Conservation (phyloP, 2,797 vertebrate genomes). For the Acanthurus leucopareius region DNA sequence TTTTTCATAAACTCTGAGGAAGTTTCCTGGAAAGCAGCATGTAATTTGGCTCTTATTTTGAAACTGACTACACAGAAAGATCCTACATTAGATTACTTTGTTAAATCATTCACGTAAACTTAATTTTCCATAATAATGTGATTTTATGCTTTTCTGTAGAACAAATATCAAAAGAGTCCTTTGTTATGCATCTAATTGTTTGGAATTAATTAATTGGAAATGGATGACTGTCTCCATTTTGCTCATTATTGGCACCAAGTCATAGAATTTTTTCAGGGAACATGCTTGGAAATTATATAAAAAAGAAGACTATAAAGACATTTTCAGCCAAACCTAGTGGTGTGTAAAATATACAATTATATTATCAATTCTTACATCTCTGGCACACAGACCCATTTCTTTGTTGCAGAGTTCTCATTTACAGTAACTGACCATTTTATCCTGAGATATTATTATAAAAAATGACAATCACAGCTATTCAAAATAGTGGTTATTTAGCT, state of each 20-base stretch:
- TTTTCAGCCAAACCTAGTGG: fast-evolving
- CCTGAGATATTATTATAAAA: not conserved
- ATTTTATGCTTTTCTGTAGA: not conserved
- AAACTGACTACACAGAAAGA: not conserved
- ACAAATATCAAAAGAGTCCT: not conserved
- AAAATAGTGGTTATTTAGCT: not conserved
- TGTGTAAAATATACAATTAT: not conserved
- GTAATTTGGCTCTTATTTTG: not conserved
- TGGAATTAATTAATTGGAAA: not conserved
- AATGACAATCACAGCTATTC: not conserved
- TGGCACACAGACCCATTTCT: not conserved
- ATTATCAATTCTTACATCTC: not conserved
- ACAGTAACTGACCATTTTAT: not conserved
- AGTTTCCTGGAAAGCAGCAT: not conserved
- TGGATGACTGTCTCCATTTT: not conserved
- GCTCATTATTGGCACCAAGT: not conserved
- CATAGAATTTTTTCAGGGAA: not conserved
- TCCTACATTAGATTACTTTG: not conserved
- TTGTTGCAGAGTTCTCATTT: not conserved
- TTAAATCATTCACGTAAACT: not conserved
- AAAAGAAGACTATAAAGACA: not conserved
- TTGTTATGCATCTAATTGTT: too few relatives aligned
- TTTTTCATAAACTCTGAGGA: not conserved
- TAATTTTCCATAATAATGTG: not conserved
- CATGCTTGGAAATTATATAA: not conserved